Conservation (phyloP, 2,797 vertebrate genomes). For the Alauda arvensis region DNA sequence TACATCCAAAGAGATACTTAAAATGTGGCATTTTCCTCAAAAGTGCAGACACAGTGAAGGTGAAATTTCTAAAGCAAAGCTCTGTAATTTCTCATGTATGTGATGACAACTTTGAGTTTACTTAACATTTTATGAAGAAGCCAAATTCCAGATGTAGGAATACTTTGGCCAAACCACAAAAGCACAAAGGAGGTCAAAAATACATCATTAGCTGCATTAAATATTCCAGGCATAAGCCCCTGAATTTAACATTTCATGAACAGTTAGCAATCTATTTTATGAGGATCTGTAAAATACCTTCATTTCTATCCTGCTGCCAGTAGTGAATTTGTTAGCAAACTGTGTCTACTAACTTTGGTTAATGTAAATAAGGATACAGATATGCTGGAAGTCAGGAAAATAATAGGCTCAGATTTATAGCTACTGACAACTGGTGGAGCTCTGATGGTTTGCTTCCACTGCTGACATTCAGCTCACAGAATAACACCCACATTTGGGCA, state of each 20-base stretch:
- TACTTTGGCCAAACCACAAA: neutral
- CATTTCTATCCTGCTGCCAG: neutral
- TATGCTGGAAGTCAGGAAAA: neutral
- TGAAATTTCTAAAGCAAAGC: conserved; percentile 12
- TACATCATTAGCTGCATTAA: neutral
- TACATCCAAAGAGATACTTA: neutral
- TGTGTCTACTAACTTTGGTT: neutral
- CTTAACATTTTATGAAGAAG: neutral
- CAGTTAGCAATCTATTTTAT: neutral
- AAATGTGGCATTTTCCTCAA: neutral
- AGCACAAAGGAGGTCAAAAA: conserved; percentile 10
- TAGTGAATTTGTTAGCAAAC: neutral
- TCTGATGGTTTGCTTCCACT: neutral
- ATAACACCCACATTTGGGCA: neutral
- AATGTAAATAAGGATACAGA: neutral
- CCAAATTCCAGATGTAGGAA: neutral
- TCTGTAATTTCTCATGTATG: neutral
- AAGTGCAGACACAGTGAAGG: neutral
- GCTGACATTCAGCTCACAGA: neutral
- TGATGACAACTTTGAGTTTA: neutral
- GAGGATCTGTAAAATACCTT: neutral
- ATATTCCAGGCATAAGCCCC: neutral
- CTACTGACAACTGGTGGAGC: neutral
- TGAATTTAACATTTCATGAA: neutral
- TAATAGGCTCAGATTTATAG: neutral